Base-by-base conservation (phyloP, 2,797 vertebrate species). In the Alectoris magna region DNA sequence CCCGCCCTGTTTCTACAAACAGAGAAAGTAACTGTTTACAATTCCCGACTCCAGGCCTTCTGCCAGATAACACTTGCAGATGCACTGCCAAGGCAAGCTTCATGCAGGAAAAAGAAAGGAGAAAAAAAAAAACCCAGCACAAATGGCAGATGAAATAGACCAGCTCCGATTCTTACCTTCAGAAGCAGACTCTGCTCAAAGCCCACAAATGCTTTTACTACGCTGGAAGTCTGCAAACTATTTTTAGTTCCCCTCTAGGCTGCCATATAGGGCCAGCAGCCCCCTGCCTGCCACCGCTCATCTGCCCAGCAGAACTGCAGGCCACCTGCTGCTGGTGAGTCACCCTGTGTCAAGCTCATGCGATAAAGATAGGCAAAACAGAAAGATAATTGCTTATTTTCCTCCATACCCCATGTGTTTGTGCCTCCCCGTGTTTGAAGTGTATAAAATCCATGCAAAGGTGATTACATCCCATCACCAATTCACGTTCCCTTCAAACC, bases 241-340 rank as follows among this genome's bases (percentile, higher is more conserved):
- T 97, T 97, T 97, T 98, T 97, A 96, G 93, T 90, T 94, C 96
- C 75, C 82, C 91, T 95, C 38, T 38, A 89, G 94, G 92, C 97
- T 77, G 60, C 88, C 96, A 96, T 97, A 92, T 95, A 96, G 92
- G 93, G 97, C 95, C 88, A 95, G 60, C 84, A 90, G 83, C 92
- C 95, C 96, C 91, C 93, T 96, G 96, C 70, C 92, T 93, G 66
- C 85, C 66, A 83, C 96, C 97, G 91, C 89, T 96, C 97, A 97
- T 96, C 93, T 95, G 86, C 91, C 51, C 41, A 96, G 94, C 85
- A 87, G 70, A 95, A 94, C 59, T 82, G 80, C 46, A 64, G 89
- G 82, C 89, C 73, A 94, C 96, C 94, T 95, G 93, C 91, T 92
- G 93, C 90, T 93, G 62, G 93, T 96, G 96, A 97, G 46, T 97